Base-by-base conservation (phyloP, 2,113 vertebrate genomes). In the Eretmodus cyanostictus region DNA sequence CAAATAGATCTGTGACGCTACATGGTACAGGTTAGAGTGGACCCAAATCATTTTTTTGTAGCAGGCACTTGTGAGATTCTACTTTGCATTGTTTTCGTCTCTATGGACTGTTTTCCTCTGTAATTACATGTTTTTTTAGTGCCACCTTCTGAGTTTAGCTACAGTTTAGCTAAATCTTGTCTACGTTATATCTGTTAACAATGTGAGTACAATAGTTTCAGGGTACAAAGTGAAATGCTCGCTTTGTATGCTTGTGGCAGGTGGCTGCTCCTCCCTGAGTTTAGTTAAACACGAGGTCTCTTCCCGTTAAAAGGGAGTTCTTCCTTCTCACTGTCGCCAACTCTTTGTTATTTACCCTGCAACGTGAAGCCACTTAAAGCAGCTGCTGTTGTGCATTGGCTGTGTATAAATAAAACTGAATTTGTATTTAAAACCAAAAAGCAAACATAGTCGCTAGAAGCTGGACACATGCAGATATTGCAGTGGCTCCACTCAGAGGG, bases 401-500 rank as follows among this genome's bases (percentile, higher is more conserved):
- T 29, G 24, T 8, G 17, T 19, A 5, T 49, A 49, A 12, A 78
- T 0, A 0, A 31, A 31, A 0, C 4, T 5, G 27, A 49, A 47
- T 17, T 47, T 45, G 68, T 45, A 73, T 73, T 45, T 73, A n/a
- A 73, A 71, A 24, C 0, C 11, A 13, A 22, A 24, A 40, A 68
- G 16, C 34, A 40, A 40, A 68, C 63, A 0, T 40, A 9, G 66
- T 45, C 3, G 8, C 38, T 5, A 29, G 22, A 68, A 38, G 19
- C 3, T 47, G 22, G 68, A 76, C 42, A 47, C 68, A 47, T 1
- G 8, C 40, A 17, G 24, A 83, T 22, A 57, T 80, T 10, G 49
- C 22, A 29, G 71, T 57, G 24, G 61, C 76, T 81, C 66, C 85
- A 59, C 76, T 89, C 71, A 68, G 80, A 63, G 16, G 3, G 81